Percentiles rank a stretch among this genome's conserved stretches.
Conservation (phyloP, 2,888 invertebrate genomes). For the Galerucella pusilla region DNA sequence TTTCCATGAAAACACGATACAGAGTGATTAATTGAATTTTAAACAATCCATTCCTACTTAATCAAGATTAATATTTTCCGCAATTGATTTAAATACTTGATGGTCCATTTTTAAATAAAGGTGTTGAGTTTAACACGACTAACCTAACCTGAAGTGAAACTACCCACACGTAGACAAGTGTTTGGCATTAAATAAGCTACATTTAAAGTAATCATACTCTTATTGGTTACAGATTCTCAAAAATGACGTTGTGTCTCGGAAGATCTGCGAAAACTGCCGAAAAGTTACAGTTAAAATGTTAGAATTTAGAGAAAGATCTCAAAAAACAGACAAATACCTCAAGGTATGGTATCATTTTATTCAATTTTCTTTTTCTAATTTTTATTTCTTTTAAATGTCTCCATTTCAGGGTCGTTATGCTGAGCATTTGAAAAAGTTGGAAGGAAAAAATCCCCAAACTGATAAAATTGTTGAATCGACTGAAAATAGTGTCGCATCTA, state of each 20-base stretch:
- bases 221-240: constrained; percentile 50
- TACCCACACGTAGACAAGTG: too few relatives aligned
- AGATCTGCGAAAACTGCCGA: constrained; percentile 54
- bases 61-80: too few relatives aligned
- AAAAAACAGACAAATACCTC: constrained; percentile 50
- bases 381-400: background rate
- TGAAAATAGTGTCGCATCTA: too few relatives aligned
- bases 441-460: background rate
- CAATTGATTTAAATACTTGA: too few relatives aligned
- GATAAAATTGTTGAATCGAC: background rate
- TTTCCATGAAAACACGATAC: too few relatives aligned
- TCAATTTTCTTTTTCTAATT: background rate
- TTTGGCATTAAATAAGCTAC: too few relatives aligned
- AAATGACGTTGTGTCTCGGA: constrained; percentile 51
- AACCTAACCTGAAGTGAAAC: too few relatives aligned
- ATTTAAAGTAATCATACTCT: background rate
- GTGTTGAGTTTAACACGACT: too few relatives aligned
- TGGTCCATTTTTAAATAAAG: too few relatives aligned
- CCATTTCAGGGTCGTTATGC: background rate
- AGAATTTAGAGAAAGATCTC: constrained; percentile 52
- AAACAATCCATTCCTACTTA: too few relatives aligned
- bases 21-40: too few relatives aligned
- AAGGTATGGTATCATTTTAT: constrained; percentile 47
- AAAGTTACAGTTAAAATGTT: constrained; percentile 52
- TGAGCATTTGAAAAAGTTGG: background rate